Base-by-base conservation (phyloP, 2,113 vertebrate species). In the Reinhardtius hippoglossoides region DNA sequence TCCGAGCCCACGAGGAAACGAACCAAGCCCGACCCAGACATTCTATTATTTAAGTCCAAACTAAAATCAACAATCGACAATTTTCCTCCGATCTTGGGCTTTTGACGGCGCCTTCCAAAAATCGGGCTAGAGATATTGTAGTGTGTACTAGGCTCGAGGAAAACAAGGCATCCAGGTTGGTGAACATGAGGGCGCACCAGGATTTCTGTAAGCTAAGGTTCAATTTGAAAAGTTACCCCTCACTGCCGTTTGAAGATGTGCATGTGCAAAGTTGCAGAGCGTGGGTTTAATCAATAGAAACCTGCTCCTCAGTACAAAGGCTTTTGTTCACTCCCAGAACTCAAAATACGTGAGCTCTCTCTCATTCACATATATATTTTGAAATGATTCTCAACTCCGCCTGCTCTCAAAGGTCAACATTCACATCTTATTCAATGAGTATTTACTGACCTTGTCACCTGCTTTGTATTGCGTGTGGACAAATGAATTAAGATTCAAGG, bases 401-500 rank as follows among this genome's bases (percentile, higher is more conserved):
- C 83, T 87, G 85, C 57, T 84, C 88, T 85, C 90, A 95, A 94
- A 95, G 92, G 94, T 95, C 94, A 93, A 76, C 89, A 83, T 86
- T 86, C 88, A 90, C 88, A 74, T 92, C 89, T 86, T 85, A 92
- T 92, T 93, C 93, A 89, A 84, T 90, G 93, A 93, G 89, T 91
- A 92, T 92, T 89, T 93, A 92, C 92, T 94, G 93, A 94, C 94
- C 94, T 92, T 90, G 92, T 94, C 94, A 93, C 93, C 94, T 85
- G 86, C 91, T 95, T 95, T 94, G 90, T 95, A 88, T 88, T 87
- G 86, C 93, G 93, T 94, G 89, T 91, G 87, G 92, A 93, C 91
- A 93, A 96, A 94, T 95, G 96, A 96, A 97, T 97, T 97, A 96
- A 96, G 96, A 96, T 95, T 95, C 93, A 95, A 95, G 94, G n/a